A percentile compares a stretch with the other conserved stretches of the same genome.
Evolutionary conservation across 2,113 vertebrate species (phyloP).

Genomic region (Chaetodon auriga): DNA sequence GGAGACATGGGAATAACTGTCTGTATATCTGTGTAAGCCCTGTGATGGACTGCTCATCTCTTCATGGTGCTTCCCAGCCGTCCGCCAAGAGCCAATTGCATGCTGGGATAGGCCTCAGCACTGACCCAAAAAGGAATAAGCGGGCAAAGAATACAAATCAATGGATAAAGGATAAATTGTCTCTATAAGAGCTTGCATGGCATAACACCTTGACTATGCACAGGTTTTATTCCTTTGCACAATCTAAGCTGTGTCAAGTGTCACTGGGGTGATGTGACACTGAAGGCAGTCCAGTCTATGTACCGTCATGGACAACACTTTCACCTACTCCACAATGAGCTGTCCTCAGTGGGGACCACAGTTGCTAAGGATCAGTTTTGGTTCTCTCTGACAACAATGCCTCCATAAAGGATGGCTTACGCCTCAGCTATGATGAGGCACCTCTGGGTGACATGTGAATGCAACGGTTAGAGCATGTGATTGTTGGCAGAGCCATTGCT

Average conservation of each 20-base stretch:
- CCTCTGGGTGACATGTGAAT: slow-evolving; percentile 11
- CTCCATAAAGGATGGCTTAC: neutral
- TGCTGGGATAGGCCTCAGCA: slow-evolving; percentile 16
- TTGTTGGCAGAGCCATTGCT: neutral
- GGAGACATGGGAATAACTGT: slow-evolving; percentile 37
- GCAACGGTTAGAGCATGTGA: slow-evolving; percentile 4
- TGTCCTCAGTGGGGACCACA: slow-evolving; percentile 1
- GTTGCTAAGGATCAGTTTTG: neutral
- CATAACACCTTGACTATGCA: slow-evolving; percentile 1
- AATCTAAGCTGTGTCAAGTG: slow-evolving; percentile 14
- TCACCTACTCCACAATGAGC: slow-evolving; percentile 38
- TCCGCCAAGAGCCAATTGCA: slow-evolving; percentile 27
- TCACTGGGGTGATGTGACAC: slow-evolving; percentile 28
- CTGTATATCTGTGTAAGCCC: slow-evolving; percentile 24
- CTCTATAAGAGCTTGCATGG: neutral
- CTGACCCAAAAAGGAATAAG: neutral
- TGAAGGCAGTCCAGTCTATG: neutral
- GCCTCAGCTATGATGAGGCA: neutral
- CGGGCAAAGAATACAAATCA: neutral
- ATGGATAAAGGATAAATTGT: neutral
- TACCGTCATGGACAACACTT: neutral
- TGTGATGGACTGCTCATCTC: slow-evolving; percentile 27
- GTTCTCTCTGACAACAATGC: neutral
- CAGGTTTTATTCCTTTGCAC: slow-evolving; percentile 2
- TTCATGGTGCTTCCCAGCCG: neutral